These are phyloP conservation scores for Elachura formosa DNA, from an alignment of 2,113 vertebrate species.

Conservation along the genomic window DNA sequence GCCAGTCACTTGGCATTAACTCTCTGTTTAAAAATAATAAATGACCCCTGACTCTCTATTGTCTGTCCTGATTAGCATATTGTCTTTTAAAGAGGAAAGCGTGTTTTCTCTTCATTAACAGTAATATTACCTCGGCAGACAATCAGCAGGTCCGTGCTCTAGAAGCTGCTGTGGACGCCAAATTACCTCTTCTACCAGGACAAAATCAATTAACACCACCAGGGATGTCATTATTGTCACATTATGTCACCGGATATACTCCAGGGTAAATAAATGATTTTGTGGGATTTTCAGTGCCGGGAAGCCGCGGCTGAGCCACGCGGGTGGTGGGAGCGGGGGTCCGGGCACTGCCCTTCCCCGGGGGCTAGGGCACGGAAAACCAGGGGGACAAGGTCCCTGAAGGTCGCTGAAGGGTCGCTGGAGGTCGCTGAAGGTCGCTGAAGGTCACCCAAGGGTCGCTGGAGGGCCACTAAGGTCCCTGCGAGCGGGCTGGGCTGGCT, in stretches of 20 bases:
- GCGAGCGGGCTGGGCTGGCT: too few relatives aligned
- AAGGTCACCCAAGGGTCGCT: too few relatives aligned
- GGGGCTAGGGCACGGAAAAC: not conserved
- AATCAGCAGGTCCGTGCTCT: slow-evolving; percentile 73
- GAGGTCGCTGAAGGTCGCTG: too few relatives aligned
- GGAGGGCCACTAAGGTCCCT: too few relatives aligned
- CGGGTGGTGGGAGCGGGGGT: not conserved
- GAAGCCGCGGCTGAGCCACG: not conserved
- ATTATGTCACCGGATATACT: slow-evolving; percentile 81
- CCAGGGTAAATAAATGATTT: slow-evolving; percentile 82
- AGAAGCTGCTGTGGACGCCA: slow-evolving; percentile 71
- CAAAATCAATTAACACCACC: slow-evolving; percentile 86
- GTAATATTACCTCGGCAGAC: slow-evolving; percentile 76
- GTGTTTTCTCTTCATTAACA: slow-evolving; percentile 83
- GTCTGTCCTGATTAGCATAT: slow-evolving; percentile 74
- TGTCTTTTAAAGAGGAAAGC: slow-evolving; percentile 75
- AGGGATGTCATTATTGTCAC: slow-evolving; percentile 85
- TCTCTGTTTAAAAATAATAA: slow-evolving; percentile 73
- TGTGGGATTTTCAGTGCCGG: slow-evolving; percentile 71
- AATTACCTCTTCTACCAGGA: slow-evolving; percentile 79
- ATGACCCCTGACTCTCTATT: slow-evolving; percentile 69
- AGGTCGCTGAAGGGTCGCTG: too few relatives aligned
- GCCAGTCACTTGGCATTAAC: slow-evolving; percentile 60
- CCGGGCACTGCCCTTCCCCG: not conserved
- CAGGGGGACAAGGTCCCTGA: too few relatives aligned